These are phyloP conservation scores for Nannobrachium achirus DNA, from an alignment of 2,113 vertebrate species.

Conservation along the genomic window DNA sequence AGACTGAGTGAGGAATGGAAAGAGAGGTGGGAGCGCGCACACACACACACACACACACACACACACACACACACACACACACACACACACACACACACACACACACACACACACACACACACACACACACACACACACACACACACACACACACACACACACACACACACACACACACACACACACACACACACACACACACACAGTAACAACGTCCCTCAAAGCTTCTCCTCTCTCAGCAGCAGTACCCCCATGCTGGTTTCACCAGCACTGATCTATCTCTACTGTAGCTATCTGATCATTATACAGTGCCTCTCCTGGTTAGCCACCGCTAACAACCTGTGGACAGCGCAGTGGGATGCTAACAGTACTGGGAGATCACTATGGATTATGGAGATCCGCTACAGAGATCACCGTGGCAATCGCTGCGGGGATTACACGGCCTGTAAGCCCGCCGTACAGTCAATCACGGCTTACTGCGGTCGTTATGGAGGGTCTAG, in stretches of 20 bases:
- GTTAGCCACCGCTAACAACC: conserved; percentile 50
- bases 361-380: background rate
- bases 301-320: conserved; percentile 38
- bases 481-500: conserved; percentile 8
- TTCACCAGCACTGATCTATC: conserved; percentile 43
- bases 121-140: conserved; percentile 26
- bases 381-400: conserved; percentile 7
- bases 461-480: background rate
- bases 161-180: conserved; percentile 37
- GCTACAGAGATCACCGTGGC: background rate
- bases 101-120: conserved; percentile 25
- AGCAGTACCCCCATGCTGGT: conserved; percentile 35
- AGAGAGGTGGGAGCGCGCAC: background rate
- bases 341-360: conserved; percentile 15
- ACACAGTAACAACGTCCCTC: conserved; percentile 44
- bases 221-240: conserved; percentile 39
- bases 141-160: conserved; percentile 30
- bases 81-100: conserved; percentile 37
- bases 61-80: conserved; percentile 28
- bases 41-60: conserved; percentile 17
- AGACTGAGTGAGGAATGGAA: conserved; percentile 4
- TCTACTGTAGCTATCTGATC: conserved; percentile 28
- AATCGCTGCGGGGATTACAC: conserved; percentile 13
- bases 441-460: conserved; percentile 16
- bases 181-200: background rate